A percentile compares a stretch with the other conserved stretches of the same genome.
Conservation (phyloP, 2,113 vertebrate species). For the Psophia crepitans region DNA sequence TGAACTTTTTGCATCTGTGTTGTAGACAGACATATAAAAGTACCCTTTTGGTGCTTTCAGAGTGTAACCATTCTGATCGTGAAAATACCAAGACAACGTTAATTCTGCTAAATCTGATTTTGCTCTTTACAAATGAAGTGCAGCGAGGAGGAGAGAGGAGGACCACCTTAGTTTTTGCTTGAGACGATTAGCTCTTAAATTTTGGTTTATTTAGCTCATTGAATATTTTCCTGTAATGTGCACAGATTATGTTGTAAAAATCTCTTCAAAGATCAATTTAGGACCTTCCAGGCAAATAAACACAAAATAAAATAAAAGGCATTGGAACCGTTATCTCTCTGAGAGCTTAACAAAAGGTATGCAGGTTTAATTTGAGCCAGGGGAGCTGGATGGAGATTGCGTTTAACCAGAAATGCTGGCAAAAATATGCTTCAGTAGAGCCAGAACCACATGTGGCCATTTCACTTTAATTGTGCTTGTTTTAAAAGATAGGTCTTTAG, state of each 20-base stretch:
- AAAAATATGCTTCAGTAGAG: constrained; percentile 39
- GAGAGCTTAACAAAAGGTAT: constrained; percentile 38
- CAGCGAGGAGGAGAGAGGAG: background rate
- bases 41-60: background rate
- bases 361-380: constrained; percentile 55
- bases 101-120: background rate
- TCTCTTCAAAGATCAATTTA: constrained; percentile 12
- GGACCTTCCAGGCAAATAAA: constrained; percentile 23
- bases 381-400: constrained; percentile 37
- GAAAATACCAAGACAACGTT: background rate
- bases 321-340: background rate
- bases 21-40: background rate
- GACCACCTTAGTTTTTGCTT: background rate
- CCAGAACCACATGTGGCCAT: constrained; percentile 64
- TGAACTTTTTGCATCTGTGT: background rate
- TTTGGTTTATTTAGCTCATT: background rate
- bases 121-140: background rate
- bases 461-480: constrained; percentile 64
- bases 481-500: constrained; percentile 62
- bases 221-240: background rate
- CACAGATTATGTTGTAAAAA: background rate
- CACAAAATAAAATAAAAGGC: background rate
- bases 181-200: background rate
- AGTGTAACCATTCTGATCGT: background rate
- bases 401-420: constrained; percentile 59